Conservation (phyloP, 2,797 vertebrate genomes). For the Calcarius lapponicus region DNA sequence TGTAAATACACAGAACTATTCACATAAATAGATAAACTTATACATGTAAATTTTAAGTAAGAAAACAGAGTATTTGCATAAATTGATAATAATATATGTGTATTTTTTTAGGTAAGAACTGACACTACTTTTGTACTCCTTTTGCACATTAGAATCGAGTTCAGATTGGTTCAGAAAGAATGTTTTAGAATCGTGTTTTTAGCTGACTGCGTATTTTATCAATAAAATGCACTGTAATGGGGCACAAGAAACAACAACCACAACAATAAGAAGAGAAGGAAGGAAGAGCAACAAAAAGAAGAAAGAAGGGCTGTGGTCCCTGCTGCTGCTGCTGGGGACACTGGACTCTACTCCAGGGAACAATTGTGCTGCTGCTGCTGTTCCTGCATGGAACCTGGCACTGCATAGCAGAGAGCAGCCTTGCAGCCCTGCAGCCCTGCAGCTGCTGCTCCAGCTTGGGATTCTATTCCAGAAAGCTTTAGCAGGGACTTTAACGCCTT, state of each 20-base stretch:
- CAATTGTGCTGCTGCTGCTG: neutral
- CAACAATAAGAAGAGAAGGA: neutral
- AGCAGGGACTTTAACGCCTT: neutral
- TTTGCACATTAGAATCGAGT: neutral
- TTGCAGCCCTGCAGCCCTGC: neutral
- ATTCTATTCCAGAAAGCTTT: neutral
- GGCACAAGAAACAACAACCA: neutral
- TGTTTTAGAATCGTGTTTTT: neutral
- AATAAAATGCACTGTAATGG: neutral
- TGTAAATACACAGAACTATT: neutral
- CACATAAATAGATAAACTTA: neutral
- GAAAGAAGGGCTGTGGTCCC: neutral
- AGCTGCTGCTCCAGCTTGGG: neutral
- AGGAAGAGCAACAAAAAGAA: neutral
- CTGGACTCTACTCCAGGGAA: neutral
- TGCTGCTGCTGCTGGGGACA: neutral
- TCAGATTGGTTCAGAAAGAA: neutral
- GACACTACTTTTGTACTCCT: neutral
- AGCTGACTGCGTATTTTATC: neutral
- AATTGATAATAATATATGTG: neutral
- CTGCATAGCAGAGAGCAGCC: neutral
- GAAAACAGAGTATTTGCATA: neutral
- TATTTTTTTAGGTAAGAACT: neutral
- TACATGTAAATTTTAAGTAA: neutral
- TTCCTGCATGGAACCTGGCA: neutral